Conservation (phyloP, 2,797 vertebrate genomes). For the Malurus splendens region DNA sequence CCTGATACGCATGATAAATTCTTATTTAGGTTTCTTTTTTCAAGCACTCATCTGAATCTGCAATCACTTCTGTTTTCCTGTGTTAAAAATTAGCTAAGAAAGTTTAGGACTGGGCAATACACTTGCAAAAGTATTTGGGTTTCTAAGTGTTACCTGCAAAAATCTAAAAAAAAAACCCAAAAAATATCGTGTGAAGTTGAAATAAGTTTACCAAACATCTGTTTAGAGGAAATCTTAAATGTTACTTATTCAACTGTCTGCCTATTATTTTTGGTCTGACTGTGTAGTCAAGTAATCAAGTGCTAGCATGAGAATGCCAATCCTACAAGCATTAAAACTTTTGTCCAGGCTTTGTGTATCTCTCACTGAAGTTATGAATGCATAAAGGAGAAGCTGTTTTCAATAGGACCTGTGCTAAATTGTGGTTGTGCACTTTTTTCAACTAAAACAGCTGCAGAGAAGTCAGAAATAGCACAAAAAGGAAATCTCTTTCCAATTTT, state of each 20-base stretch:
- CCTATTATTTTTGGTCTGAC: neutral
- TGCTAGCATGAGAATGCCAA: neutral
- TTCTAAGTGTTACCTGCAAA: neutral
- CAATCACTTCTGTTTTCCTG: neutral
- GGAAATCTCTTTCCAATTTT: neutral
- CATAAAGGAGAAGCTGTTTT: neutral
- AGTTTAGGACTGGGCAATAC: neutral
- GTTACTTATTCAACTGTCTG: neutral
- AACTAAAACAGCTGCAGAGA: neutral
- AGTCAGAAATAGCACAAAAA: neutral
- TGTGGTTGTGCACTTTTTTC: neutral
- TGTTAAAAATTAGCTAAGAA: neutral
- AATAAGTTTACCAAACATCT: neutral
- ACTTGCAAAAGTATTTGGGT: neutral
- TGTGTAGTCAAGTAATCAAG: neutral
- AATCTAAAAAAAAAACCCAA: neutral
- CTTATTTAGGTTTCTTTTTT: neutral
- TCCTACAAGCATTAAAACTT: neutral
- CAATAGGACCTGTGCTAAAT: accelerated
- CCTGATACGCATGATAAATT: neutral
- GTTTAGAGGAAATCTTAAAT: neutral
- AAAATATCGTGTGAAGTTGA: neutral
- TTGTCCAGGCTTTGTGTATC: neutral
- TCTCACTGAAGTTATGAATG: neutral
- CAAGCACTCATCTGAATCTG: neutral